These are phyloP conservation scores for Hyperoplus immaculatus DNA, from an alignment of 2,797 vertebrate genomes.

Conservation along the genomic window DNA sequence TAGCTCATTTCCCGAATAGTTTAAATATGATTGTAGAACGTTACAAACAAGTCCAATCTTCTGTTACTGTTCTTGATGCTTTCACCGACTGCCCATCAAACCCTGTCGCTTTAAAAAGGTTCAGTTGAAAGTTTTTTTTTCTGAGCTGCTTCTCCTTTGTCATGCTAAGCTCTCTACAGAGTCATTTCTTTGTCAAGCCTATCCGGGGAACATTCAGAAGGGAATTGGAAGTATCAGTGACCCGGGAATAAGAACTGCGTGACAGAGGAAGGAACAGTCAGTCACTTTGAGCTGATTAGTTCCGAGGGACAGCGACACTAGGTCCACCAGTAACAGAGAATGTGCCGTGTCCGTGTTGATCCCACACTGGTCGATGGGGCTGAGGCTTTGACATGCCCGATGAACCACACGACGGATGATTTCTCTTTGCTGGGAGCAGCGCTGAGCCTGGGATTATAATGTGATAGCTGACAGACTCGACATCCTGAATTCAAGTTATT, in stretches of 20 bases:
- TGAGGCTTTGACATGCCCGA: conserved; percentile 46
- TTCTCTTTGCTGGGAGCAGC: conserved; percentile 21
- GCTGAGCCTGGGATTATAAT: conserved; percentile 56
- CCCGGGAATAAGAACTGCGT: conserved; percentile 40
- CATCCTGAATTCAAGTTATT: conserved; percentile 44
- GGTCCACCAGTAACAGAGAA: conserved; percentile 44
- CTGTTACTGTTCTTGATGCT: conserved; percentile 4
- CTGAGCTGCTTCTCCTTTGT: conserved; percentile 25
- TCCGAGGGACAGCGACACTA: conserved; percentile 34
- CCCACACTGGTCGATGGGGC: conserved; percentile 24
- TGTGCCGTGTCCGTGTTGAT: conserved; percentile 33
- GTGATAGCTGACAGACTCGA: conserved; percentile 53
- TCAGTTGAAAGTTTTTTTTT: conserved; percentile 29
- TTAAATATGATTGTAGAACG: not conserved
- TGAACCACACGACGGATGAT: conserved; percentile 30
- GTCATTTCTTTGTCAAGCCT: conserved; percentile 39
- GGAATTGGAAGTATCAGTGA: conserved; percentile 49
- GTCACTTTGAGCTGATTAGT: conserved; percentile 40
- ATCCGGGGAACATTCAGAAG: conserved; percentile 42
- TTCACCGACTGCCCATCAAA: conserved; percentile 30
- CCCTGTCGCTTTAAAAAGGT: conserved; percentile 35
- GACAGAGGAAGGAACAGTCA: conserved; percentile 47
- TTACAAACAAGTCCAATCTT: conserved; percentile 13
- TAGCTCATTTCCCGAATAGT: not conserved
- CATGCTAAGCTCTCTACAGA: conserved; percentile 28